phyloP scores from a whole-genome alignment of 2,113 vertebrate genomes.

The Ornithorhynchus anatinus region DNA sequence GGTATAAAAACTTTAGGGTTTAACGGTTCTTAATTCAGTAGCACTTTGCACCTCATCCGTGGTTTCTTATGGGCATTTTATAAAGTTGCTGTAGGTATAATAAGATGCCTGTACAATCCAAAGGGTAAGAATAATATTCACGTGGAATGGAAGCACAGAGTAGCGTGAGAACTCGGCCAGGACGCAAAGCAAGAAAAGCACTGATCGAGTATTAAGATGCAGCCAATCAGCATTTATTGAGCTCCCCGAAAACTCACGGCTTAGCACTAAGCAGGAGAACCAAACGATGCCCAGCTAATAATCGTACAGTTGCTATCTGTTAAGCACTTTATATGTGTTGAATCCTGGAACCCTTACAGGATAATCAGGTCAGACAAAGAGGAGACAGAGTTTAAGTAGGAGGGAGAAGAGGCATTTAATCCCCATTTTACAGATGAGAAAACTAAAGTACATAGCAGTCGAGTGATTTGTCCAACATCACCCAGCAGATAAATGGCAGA shows the following conservation, averaged over 20 bases:
- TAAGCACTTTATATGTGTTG: no score
- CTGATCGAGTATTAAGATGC: neutral
- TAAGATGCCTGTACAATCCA: neutral
- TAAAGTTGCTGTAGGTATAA: neutral
- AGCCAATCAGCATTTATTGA: neutral
- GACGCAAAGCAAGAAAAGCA: neutral
- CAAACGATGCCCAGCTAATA: no score
- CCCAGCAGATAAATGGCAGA: no score
- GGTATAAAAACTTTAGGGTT: neutral
- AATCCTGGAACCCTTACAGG: no score
- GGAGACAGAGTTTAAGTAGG: no score
- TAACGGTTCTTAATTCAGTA: neutral
- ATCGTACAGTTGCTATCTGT: no score
- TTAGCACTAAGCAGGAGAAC: no score
- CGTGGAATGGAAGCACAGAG: neutral
- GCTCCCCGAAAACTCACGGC: neutral
- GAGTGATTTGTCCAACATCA: no score
- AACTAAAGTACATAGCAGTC: no score
- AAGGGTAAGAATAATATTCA: neutral
- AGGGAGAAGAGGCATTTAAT: no score
- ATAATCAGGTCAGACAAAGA: no score
- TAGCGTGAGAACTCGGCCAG: neutral
- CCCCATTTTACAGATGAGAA: no score
- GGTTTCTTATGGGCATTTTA: neutral
- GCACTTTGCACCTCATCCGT: neutral